Base-by-base conservation (phyloP, 2,888 invertebrate genomes). In the Brachypterus glaber region DNA sequence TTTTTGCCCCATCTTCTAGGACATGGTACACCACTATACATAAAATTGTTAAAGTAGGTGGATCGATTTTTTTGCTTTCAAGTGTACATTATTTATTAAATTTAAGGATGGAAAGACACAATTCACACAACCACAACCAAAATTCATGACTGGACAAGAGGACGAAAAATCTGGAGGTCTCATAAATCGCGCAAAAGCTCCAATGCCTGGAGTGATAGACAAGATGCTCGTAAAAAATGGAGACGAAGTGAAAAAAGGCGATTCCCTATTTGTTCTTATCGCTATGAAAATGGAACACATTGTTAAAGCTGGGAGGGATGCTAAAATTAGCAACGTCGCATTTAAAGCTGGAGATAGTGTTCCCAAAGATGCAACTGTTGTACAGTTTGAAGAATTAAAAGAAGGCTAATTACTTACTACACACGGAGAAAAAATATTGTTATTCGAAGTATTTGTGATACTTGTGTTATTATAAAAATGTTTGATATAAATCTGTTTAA, bases 251-350 rank as follows among this genome's bases (percentile, higher is more conserved):
- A 77, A 79, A 45, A 77, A 79, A 59, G 96, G 95, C 1, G 92
- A 97, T 59, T 81, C 88, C 0, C 69, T 99, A 2, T 81, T 96
- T 43, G 85, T 96, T 30, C 82, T 98, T 58, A 92, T 95, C 47
- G 98, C 98, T 1, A 98, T 98, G 98, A 98, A 99, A 72, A 99
- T 99, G 98, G 98, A 98, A 74, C 86, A 96, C 62, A 81, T 93
- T 9, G 82, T 98, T 9, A 84, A 84, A 51, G 87, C 95, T 2
- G 79, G 83, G 1, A 70, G 77, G 30, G 78, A 83, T 58, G 93
- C 88, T 31, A 73, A 70, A 4, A 77, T 97, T 2, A 76, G 82
- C 31, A 74, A 77, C 3, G 67, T 96, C 17, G 60, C 74, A 2
- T 82, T 77, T 55, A 76, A 78, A 40, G 67, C 74, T 41, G 95